A percentile compares a stretch with the other conserved stretches of the same genome.
phyloP scores from a whole-genome alignment of 2,888 invertebrate genomes.

The Hipparchia semele region DNA sequence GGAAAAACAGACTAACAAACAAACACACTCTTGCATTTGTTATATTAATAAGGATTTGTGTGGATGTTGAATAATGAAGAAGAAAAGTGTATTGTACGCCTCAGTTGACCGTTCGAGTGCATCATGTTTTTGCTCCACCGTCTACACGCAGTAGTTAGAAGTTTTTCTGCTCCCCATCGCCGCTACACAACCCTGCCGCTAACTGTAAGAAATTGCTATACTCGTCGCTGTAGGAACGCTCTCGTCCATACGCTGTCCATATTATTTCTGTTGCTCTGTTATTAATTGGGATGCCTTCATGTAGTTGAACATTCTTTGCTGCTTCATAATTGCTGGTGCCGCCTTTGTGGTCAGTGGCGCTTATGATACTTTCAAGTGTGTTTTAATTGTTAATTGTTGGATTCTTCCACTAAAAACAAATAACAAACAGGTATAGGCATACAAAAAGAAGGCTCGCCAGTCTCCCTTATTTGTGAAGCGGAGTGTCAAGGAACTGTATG shows the following conservation, averaged over 20 bases:
- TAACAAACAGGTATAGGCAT: neutral
- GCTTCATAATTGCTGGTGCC: constrained; percentile 45
- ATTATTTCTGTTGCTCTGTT: constrained; percentile 52
- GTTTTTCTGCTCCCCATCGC: constrained; percentile 62
- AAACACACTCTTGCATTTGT: no score
- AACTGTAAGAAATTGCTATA: constrained; percentile 63
- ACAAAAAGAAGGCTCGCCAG: constrained; percentile 4
- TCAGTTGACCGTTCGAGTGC: constrained; percentile 52
- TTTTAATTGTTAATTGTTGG: constrained; percentile 40
- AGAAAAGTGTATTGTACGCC: constrained; percentile 22
- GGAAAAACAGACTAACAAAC: no score
- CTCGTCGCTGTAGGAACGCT: constrained; percentile 49
- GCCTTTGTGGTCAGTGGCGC: constrained; percentile 37
- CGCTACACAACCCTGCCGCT: constrained; percentile 60
- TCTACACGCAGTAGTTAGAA: constrained; percentile 39
- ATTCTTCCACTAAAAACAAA: constrained; percentile 31
- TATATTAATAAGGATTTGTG: no score
- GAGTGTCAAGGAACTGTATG: neutral
- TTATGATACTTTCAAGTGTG: constrained; percentile 32
- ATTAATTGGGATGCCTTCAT: constrained; percentile 53
- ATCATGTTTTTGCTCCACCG: constrained; percentile 55
- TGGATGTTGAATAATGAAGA: neutral
- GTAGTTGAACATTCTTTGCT: constrained; percentile 50
- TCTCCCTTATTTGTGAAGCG: neutral
- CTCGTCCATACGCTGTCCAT: constrained; percentile 44